phyloP scores from a whole-genome alignment of 2,797 vertebrate genomes.

The Gymnothorax reevesii region DNA sequence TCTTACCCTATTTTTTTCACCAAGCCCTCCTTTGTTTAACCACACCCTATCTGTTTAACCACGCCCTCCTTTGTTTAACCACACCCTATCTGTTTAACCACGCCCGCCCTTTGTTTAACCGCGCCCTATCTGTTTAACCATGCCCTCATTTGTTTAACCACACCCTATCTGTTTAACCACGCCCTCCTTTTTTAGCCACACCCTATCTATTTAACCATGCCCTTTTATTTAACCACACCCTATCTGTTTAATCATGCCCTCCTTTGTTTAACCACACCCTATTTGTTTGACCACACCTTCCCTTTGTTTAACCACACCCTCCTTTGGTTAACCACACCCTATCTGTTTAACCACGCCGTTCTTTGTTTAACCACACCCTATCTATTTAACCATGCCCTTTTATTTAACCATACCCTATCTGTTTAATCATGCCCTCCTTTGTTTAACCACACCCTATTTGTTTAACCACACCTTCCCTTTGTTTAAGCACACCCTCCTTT shows the following conservation, averaged over 20 bases:
- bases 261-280: constrained; percentile 29
- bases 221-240: neutral
- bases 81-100: too few species aligned
- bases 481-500: constrained; percentile 52
- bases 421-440: too few species aligned
- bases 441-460: constrained; percentile 46
- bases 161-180: too few species aligned
- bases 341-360: too few species aligned
- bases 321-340: too few species aligned
- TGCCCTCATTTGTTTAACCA: neutral
- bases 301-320: too few species aligned
- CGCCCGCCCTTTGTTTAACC: constrained; percentile 64
- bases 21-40: neutral
- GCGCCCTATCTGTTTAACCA: constrained; percentile 64
- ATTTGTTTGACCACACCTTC: too few species aligned
- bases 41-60: too few species aligned
- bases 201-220: too few species aligned
- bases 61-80: constrained; percentile 54
- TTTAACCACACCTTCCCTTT: constrained; percentile 40
- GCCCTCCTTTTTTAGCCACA: constrained; percentile 55
- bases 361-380: too few species aligned
- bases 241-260: constrained; percentile 41
- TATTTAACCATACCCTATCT: too few species aligned
- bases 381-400: too few species aligned
- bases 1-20: constrained; percentile 50